Conservation (phyloP, 2,797 vertebrate species). For the Ptychadena robeensis region DNA sequence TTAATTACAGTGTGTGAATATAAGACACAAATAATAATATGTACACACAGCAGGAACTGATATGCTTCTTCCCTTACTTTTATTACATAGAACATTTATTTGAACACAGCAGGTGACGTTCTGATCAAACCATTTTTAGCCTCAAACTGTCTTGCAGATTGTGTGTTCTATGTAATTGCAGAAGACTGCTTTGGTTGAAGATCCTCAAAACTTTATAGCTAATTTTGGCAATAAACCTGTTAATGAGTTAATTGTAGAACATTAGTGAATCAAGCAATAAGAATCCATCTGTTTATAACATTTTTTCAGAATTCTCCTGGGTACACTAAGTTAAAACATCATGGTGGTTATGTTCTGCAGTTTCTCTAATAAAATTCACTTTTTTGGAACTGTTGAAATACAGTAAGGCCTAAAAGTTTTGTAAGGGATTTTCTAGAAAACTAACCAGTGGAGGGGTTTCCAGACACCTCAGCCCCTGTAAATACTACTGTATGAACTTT, state of each 20-base stretch:
- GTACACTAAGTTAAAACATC: constrained; percentile 71
- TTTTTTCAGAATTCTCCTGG: constrained; percentile 75
- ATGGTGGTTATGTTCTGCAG: constrained; percentile 49
- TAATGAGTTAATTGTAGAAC: constrained; percentile 81
- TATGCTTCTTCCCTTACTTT: constrained; percentile 75
- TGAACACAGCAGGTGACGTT: constrained; percentile 79
- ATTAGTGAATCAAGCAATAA: constrained; percentile 79
- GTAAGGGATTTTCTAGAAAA: not conserved
- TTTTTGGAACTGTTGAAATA: constrained; percentile 21
- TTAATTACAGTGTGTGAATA: constrained; percentile 56
- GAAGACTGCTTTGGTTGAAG: constrained; percentile 76
- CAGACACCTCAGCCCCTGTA: not conserved
- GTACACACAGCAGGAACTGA: constrained; percentile 70
- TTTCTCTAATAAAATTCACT: constrained; percentile 63
- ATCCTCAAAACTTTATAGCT: constrained; percentile 78
- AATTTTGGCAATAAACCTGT: constrained; percentile 81
- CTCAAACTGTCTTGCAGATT: constrained; percentile 76
- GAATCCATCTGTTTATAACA: constrained; percentile 80
- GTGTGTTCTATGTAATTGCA: constrained; percentile 75
- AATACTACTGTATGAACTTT: not conserved
- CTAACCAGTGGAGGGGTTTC: not conserved
- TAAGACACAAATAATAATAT: constrained; percentile 63
- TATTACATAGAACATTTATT: constrained; percentile 73
- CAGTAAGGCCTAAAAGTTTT: constrained; percentile 4
- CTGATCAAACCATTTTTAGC: constrained; percentile 73